Conservation (phyloP, 2,888 invertebrate species). For the Parascotia fuliginaria region DNA sequence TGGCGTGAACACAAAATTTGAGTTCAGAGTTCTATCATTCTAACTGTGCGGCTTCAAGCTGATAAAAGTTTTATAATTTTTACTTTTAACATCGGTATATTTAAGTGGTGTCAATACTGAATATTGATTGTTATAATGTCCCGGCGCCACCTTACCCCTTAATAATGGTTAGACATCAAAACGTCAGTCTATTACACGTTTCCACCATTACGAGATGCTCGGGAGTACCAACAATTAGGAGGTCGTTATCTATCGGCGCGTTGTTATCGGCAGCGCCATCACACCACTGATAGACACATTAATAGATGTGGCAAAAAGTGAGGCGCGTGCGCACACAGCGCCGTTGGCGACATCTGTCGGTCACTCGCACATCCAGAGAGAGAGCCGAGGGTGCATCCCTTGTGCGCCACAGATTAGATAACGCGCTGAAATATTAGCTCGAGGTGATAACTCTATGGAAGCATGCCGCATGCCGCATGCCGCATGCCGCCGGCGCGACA, state of each 20-base stretch:
- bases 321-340: slow-evolving; percentile 45
- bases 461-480: no score
- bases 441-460: slow-evolving; percentile 5
- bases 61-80: no score
- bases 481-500: no score
- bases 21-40: no score
- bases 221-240: slow-evolving; percentile 37
- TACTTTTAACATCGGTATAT: no score
- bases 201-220: slow-evolving; percentile 10
- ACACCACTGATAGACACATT: slow-evolving; percentile 39
- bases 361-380: not conserved
- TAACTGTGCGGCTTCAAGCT: no score
- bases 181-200: slow-evolving; percentile 16
- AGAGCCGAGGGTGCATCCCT: slow-evolving; percentile 10
- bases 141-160: slow-evolving; percentile 11
- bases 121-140: not conserved
- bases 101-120: no score
- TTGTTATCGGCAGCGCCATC: slow-evolving; percentile 38
- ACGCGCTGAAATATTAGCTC: slow-evolving; percentile 36
- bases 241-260: slow-evolving; percentile 33
- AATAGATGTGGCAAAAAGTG: slow-evolving; percentile 45
- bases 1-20: no score
- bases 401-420: slow-evolving; percentile 32
- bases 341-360: slow-evolving; percentile 42
- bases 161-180: slow-evolving; percentile 1